These are phyloP conservation scores for Gortyna flavago DNA, from an alignment of 2,888 invertebrate species.

Conservation along the genomic window DNA sequence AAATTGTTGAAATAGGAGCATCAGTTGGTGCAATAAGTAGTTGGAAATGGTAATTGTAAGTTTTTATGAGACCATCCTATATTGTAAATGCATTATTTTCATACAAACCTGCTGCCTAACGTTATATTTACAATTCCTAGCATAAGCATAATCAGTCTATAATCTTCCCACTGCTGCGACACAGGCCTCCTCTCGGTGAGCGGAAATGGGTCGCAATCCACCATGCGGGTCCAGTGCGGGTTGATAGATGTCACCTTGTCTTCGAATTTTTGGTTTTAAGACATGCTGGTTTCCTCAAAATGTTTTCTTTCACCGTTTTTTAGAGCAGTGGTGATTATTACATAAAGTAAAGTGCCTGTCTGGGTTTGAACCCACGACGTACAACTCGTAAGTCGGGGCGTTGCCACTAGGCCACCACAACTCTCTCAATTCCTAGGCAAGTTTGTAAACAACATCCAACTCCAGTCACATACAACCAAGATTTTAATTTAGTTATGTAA, in stretches of 20 bases:
- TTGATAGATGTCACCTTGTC: neutral
- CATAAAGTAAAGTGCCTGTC: too few species aligned
- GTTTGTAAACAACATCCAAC: conserved; percentile 46
- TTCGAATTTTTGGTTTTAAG: neutral
- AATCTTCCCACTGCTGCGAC: neutral
- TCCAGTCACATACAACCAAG: conserved; percentile 28
- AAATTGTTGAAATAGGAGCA: conserved; percentile 25
- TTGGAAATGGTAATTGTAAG: conserved; percentile 1
- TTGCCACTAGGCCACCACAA: neutral
- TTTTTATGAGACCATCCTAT: conserved; percentile 27
- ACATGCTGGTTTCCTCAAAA: too few species aligned
- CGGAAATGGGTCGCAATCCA: neutral
- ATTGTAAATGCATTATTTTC: neutral
- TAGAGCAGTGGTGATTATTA: neutral
- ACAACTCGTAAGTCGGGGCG: neutral
- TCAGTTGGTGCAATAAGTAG: conserved; percentile 10
- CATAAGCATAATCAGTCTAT: neutral
- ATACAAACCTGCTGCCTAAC: neutral
- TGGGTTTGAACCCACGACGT: neutral
- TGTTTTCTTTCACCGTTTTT: neutral
- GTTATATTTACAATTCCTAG: neutral
- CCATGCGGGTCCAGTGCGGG: too few species aligned
- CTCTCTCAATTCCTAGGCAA: neutral
- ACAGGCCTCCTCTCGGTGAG: neutral
- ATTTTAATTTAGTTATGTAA: conserved; percentile 64